A percentile compares a stretch with the other conserved stretches of the same genome.
phyloP scores from a whole-genome alignment of 2,113 vertebrate species.

The Salminus brasiliensis region DNA sequence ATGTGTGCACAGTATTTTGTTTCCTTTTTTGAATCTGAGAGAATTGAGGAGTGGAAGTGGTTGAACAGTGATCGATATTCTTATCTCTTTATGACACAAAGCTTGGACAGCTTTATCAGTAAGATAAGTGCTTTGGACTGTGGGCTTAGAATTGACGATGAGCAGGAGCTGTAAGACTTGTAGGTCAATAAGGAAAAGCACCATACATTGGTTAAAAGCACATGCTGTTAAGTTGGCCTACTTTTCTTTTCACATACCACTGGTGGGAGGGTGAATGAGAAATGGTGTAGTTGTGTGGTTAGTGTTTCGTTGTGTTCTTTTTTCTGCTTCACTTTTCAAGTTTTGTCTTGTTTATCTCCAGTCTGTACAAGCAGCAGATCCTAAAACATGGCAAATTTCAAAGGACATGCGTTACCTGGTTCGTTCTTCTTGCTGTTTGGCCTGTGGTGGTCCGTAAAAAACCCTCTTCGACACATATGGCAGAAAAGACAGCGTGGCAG shows the following conservation, averaged over 20 bases:
- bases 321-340: neutral
- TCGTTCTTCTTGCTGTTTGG: slow-evolving; percentile 89
- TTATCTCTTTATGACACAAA: neutral
- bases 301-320: neutral
- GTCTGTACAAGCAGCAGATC: neutral
- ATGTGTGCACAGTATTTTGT: too few species aligned
- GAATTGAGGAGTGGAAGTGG: neutral
- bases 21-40: neutral
- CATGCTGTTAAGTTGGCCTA: neutral
- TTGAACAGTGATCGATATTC: neutral
- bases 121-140: neutral
- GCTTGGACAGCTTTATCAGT: neutral
- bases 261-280: neutral
- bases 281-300: neutral
- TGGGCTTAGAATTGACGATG: neutral
- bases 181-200: neutral
- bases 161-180: too few species aligned
- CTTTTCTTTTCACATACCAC: neutral
- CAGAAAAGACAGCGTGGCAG: slow-evolving; percentile 66
- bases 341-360: neutral
- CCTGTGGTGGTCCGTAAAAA: slow-evolving; percentile 90
- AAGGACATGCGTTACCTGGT: slow-evolving; percentile 92
- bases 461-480: slow-evolving; percentile 75
- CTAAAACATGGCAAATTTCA: slow-evolving; percentile 89
- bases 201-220: neutral